Evolutionary conservation across 2,797 vertebrate genomes (phyloP).

Genomic region (Hephaestus fuliginosus): DNA sequence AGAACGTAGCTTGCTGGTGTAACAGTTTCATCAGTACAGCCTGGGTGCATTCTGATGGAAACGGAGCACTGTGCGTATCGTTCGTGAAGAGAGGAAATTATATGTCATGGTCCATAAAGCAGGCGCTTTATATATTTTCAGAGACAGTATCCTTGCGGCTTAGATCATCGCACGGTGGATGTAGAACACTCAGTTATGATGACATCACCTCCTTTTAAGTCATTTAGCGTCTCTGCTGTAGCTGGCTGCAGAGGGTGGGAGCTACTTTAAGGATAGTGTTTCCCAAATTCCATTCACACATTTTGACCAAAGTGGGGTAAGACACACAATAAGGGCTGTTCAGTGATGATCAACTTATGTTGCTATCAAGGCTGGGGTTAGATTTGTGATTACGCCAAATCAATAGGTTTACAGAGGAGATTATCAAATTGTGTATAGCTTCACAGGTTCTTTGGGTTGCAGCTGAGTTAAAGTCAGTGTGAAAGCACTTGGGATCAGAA

Average conservation of each 20-base stretch:
- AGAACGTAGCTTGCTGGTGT: constrained; percentile 49
- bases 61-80: constrained; percentile 56
- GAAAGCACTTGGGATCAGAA: neutral
- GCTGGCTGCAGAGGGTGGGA: constrained; percentile 32
- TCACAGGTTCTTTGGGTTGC: neutral
- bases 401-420: neutral
- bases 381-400: neutral
- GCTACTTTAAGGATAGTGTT: constrained; percentile 33
- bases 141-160: constrained; percentile 68
- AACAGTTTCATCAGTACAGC: constrained; percentile 76
- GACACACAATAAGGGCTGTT: neutral
- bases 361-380: neutral
- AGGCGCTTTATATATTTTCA: constrained; percentile 68
- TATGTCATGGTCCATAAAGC: constrained; percentile 80
- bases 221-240: constrained; percentile 34
- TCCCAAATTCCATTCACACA: constrained; percentile 28
- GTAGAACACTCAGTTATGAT: constrained; percentile 57
- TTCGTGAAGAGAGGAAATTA: constrained; percentile 72
- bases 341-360: constrained; percentile 20
- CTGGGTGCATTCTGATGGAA: constrained; percentile 75
- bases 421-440: neutral
- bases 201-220: constrained; percentile 54
- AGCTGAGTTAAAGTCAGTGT: constrained; percentile 4
- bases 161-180: constrained; percentile 59
- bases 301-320: constrained; percentile 8